Percentiles rank a stretch among this genome's conserved stretches.
phyloP scores from a whole-genome alignment of 2,797 vertebrate species.

The Epinephelus coioides region DNA sequence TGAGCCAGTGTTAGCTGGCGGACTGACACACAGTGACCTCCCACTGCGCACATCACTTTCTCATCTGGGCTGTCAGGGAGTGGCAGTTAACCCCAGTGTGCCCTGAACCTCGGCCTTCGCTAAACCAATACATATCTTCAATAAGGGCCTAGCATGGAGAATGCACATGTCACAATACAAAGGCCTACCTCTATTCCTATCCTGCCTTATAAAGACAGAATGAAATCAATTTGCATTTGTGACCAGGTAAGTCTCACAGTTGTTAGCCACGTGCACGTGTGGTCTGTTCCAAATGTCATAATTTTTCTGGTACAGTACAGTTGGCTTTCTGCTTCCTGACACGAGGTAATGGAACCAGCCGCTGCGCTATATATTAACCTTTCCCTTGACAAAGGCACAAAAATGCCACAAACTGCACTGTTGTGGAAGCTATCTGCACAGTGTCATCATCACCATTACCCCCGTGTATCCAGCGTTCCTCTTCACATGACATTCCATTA shows the following conservation, averaged over 20 bases:
- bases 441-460: slow-evolving; percentile 68
- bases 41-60: slow-evolving; percentile 75
- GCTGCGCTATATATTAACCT: slow-evolving; percentile 37
- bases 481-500: slow-evolving; percentile 69
- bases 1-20: slow-evolving; percentile 76
- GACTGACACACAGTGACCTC: slow-evolving; percentile 75
- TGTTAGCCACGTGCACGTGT: slow-evolving; percentile 7
- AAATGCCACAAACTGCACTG: slow-evolving; percentile 43
- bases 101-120: slow-evolving; percentile 75
- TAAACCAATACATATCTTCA: slow-evolving; percentile 72
- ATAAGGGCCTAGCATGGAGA: slow-evolving; percentile 53
- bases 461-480: slow-evolving; percentile 52
- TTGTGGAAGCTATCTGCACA: slow-evolving; percentile 57
- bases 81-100: slow-evolving; percentile 74
- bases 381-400: slow-evolving; percentile 46
- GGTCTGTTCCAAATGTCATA: slow-evolving; percentile 16
- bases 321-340: slow-evolving; percentile 35
- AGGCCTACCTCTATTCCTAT: slow-evolving; percentile 21
- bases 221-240: slow-evolving; percentile 43
- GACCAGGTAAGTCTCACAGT: slow-evolving; percentile 28
- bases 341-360: slow-evolving; percentile 40
- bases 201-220: slow-evolving; percentile 19
- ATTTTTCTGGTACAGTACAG: slow-evolving; percentile 20
- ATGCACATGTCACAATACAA: slow-evolving; percentile 34
- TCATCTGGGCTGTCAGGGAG: slow-evolving; percentile 72